phyloP scores from a whole-genome alignment of 1,140 invertebrate species.

The Caenorhabditis tropicalis region DNA sequence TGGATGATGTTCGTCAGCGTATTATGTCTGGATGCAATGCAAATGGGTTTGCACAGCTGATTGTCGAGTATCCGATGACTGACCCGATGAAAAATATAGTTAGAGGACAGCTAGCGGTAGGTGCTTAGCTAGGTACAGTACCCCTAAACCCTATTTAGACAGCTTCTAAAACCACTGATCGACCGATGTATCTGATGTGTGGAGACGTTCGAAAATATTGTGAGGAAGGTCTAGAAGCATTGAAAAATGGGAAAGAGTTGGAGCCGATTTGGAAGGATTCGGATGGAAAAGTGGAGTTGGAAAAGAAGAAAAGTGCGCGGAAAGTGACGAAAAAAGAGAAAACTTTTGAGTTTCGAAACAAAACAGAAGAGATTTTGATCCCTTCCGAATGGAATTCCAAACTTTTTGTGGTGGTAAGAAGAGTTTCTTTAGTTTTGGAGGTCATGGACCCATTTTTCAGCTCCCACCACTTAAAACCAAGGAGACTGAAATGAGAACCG shows the following conservation, averaged over 20 bases:
- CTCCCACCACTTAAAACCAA: not conserved
- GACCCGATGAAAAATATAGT: not conserved
- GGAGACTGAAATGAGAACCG: not conserved
- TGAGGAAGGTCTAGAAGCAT: not conserved
- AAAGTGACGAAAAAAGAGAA: not conserved
- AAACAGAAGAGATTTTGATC: not conserved
- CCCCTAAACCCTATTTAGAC: too few species aligned
- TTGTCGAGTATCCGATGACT: not conserved
- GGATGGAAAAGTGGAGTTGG: too few species aligned
- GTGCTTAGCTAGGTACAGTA: too few species aligned
- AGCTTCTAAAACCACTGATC: not conserved
- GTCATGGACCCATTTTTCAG: too few species aligned
- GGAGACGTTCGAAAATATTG: constrained; percentile 14
- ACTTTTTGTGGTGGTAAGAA: not conserved
- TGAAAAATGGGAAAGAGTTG: constrained; percentile 34
- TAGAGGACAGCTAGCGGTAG: not conserved
- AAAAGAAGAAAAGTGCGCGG: too few species aligned
- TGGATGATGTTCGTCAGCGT: not conserved
- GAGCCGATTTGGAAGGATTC: not conserved
- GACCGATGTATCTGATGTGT: not conserved
- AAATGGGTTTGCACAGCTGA: not conserved
- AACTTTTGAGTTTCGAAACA: not conserved
- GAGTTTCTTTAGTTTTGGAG: too few species aligned
- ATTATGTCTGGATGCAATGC: not conserved
- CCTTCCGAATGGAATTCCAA: not conserved